A percentile compares a stretch with the other conserved stretches of the same genome.
These are phyloP conservation scores for Pterobdella sp. DNA, from an alignment of 2,888 invertebrate species.

Conservation along the genomic window DNA sequence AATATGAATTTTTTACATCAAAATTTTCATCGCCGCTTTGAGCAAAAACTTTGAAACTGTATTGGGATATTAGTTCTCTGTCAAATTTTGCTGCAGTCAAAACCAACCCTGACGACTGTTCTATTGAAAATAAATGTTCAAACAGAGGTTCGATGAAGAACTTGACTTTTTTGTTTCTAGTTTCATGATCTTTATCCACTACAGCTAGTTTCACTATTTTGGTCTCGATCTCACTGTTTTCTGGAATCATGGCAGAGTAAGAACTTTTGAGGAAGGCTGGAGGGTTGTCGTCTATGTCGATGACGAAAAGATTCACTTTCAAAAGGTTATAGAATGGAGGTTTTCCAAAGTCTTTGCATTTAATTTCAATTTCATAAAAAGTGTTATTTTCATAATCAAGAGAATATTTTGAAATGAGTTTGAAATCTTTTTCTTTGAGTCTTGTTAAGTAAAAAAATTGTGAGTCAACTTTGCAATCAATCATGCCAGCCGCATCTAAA, in stretches of 20 bases:
- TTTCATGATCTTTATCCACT: constrained; percentile 10
- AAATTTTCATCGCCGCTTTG: neutral
- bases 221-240: constrained; percentile 4
- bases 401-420: constrained; percentile 6
- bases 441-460: neutral
- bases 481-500: constrained; percentile 9
- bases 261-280: neutral
- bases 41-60: constrained; percentile 25
- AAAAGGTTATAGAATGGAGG: neutral
- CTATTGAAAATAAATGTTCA: constrained; percentile 23
- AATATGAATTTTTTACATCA: neutral
- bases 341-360: constrained; percentile 20
- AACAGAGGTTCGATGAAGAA: constrained; percentile 22
- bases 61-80: constrained; percentile 7
- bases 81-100: constrained; percentile 12
- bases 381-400: constrained; percentile 13
- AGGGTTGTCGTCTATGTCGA: constrained; percentile 21
- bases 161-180: neutral
- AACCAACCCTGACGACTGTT: constrained; percentile 12
- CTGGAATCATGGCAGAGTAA: neutral
- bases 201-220: constrained; percentile 11
- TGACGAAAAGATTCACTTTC: constrained; percentile 16
- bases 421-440: constrained; percentile 1
- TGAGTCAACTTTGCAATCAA: constrained; percentile 14
- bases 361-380: constrained; percentile 4